phyloP scores from a whole-genome alignment of 2,113 vertebrate genomes.

The Fukomys damarensis region DNA sequence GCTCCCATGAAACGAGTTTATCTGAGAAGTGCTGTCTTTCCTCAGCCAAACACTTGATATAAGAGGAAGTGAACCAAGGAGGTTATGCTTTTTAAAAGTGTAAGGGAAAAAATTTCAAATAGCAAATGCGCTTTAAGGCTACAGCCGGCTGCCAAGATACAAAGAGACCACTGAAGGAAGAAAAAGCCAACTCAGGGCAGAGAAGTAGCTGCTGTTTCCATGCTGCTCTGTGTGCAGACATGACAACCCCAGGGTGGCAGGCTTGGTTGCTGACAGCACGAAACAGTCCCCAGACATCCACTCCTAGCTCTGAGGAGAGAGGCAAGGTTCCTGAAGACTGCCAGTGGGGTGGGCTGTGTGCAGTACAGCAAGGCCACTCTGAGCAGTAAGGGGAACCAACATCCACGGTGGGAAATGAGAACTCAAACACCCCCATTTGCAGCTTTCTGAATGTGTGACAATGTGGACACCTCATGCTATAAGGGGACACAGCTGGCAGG shows the following conservation, averaged over 20 bases:
- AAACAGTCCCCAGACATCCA: conserved; percentile 11
- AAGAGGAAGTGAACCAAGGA: neutral
- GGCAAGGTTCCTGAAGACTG: neutral
- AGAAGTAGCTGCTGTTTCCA: neutral
- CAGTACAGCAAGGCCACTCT: fast-evolving
- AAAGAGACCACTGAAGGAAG: neutral
- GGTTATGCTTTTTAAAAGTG: conserved; percentile 13
- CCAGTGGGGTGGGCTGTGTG: neutral
- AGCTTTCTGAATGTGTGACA: neutral
- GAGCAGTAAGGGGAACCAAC: neutral
- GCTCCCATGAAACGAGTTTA: neutral
- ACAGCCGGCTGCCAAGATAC: neutral
- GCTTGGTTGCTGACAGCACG: neutral
- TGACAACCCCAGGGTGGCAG: neutral
- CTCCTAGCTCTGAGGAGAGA: neutral
- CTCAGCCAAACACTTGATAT: neutral
- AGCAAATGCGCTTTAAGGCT: neutral
- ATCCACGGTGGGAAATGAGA: neutral
- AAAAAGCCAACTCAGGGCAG: neutral
- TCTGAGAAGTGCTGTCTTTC: neutral
- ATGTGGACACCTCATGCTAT: neutral
- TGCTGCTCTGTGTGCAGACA: neutral
- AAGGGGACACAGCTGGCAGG: neutral
- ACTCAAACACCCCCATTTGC: neutral
- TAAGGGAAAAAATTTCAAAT: neutral